phyloP scores from a whole-genome alignment of 2,113 vertebrate genomes.

The Glaucidium brasilianum region DNA sequence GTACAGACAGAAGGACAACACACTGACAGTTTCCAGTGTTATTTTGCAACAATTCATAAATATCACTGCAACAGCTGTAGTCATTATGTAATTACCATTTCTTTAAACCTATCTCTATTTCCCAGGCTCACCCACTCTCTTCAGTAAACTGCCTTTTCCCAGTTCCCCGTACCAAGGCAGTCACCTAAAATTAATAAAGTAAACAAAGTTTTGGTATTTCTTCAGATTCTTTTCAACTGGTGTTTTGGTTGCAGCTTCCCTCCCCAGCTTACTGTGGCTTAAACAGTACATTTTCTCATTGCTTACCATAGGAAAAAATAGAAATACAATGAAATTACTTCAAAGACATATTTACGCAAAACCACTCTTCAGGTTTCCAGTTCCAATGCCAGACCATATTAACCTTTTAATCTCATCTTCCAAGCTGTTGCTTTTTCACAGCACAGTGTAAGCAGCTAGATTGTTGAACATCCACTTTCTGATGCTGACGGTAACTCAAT shows the following conservation, averaged over 20 bases:
- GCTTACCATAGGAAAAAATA: neutral
- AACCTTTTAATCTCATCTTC: neutral
- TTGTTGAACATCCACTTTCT: neutral
- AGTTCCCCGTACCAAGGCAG: neutral
- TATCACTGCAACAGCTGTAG: neutral
- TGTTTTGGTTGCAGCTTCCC: neutral
- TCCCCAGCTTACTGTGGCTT: neutral
- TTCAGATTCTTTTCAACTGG: neutral
- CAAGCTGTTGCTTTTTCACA: neutral
- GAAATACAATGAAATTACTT: constrained; percentile 13
- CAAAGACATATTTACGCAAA: constrained; percentile 13
- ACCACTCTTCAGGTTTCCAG: neutral
- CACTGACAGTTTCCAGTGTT: neutral
- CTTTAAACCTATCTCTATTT: neutral
- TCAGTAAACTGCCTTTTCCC: neutral
- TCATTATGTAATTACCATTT: neutral
- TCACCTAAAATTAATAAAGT: neutral
- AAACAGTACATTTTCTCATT: neutral
- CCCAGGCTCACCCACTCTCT: neutral
- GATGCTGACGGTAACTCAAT: neutral
- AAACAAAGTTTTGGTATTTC: neutral
- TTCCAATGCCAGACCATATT: neutral
- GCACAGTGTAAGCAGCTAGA: neutral
- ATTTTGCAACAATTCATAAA: neutral
- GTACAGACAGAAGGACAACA: neutral